Evolutionary conservation across 2,797 vertebrate genomes (phyloP).

Genomic region (Phylloscopus collybita): DNA sequence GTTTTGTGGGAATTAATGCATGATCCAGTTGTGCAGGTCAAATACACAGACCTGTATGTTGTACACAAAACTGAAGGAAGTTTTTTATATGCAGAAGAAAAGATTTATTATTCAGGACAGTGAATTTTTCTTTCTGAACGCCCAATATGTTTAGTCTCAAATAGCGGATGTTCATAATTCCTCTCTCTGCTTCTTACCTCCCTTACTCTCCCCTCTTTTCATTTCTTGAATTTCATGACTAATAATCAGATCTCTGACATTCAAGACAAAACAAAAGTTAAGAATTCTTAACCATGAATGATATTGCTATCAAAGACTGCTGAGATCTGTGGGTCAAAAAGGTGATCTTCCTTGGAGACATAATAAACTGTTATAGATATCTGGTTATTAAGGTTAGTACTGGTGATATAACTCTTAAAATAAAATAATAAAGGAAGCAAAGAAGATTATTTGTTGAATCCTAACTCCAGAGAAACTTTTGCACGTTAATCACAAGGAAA

Average conservation of each 20-base stretch:
- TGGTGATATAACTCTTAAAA: neutral
- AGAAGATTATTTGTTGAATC: neutral
- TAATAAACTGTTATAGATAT: neutral
- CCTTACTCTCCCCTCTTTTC: neutral
- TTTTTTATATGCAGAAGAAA: neutral
- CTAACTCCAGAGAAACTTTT: neutral
- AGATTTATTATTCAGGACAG: neutral
- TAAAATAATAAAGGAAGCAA: neutral
- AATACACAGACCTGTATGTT: neutral
- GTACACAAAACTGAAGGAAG: neutral
- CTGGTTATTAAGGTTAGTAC: neutral
- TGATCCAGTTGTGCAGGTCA: neutral
- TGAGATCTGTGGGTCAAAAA: neutral
- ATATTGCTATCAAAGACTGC: neutral
- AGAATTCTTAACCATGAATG: neutral
- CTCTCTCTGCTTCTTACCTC: neutral
- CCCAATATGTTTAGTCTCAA: neutral
- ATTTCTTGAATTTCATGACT: neutral
- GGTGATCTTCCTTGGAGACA: neutral
- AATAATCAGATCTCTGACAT: neutral
- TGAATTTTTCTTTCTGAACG: neutral
- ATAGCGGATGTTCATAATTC: neutral
- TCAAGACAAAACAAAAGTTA: neutral
- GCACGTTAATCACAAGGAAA: neutral
- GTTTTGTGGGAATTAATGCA: fast-evolving